Conservation (phyloP, 37 sponge, comb jelly and placozoan species). For the Chondrilla cf. caribensis region DNA sequence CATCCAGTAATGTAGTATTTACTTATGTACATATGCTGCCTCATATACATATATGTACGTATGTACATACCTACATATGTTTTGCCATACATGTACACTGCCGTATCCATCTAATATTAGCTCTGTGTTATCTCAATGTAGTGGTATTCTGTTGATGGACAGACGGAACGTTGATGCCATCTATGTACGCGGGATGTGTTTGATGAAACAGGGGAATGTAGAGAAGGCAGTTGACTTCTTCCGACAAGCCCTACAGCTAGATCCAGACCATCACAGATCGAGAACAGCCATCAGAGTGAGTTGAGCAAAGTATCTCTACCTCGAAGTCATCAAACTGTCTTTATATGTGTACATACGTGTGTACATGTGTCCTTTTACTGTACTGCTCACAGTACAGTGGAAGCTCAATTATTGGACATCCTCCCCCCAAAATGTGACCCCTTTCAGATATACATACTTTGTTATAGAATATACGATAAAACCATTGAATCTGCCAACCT, state of each 20-base stretch:
- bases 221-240: constrained; percentile 88
- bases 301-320: too few relatives aligned
- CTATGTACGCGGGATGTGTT: constrained; percentile 88
- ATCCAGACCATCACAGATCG: constrained; percentile 88
- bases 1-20: too few relatives aligned
- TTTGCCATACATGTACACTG: background rate
- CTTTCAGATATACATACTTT: too few relatives aligned
- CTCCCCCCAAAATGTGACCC: too few relatives aligned
- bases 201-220: constrained; percentile 57
- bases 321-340: background rate
- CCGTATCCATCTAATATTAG: background rate
- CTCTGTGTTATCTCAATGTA: constrained; percentile 10
- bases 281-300: constrained; percentile 45
- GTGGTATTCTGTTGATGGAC: constrained; percentile 74
- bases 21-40: too few relatives aligned
- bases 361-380: background rate
- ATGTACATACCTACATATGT: too few relatives aligned
- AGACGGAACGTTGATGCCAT: constrained; percentile 87
- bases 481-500: too few relatives aligned
- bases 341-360: background rate
- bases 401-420: too few relatives aligned
- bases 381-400: background rate
- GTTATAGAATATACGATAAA: too few relatives aligned
- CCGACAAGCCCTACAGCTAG: constrained; percentile 62
- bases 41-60: too few relatives aligned